Base-by-base conservation (phyloP, 2,888 invertebrate genomes). In the Ochropleura leucogaster region DNA sequence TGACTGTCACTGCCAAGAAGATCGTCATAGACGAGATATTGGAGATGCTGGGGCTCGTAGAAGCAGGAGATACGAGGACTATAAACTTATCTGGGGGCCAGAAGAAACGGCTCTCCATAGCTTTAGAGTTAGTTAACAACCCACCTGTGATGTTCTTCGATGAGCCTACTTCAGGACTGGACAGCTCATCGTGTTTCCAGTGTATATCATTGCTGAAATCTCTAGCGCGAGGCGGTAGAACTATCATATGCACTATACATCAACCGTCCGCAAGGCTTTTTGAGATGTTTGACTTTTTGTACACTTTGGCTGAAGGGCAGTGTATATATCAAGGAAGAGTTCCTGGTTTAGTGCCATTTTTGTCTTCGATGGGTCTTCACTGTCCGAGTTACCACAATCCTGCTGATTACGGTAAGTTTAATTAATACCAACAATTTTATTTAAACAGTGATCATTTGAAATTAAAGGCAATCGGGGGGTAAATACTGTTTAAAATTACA, bases 71-170 rank as follows among this genome's bases (percentile, higher is more conserved):
- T 87, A 99, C 99, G 0, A 97, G 98, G 88, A 98, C 98, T 18
- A 97, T 97, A 68, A 98, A 98, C 90, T 97, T 99, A 60, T 99
- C 99, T 10, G 99, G 99, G 40, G 99, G 99, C 0, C 99, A 99
- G 95, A 97, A 98, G 82, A 99, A 99, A 93, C 97, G 99, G 75
- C 96, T 99, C 80, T 99, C 99, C 9, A 99, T 99, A 90, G 99
- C 99, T 71, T 95, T 99, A 91, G 99, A 99, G 95, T 97, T 99
- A 92, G 99, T 99, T 68, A 99, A 99, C 95, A 99, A 99, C 96
- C 99, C 99, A 44, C 99, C 99, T 83, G 98, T 99, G 79, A 99
- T 99, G 99, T 99, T 99, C 95, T 99, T 99, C 92, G 99, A 99
- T 91, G 99, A 99, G 94, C 99, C 99, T 3, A 98, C 98, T 59